Evolutionary conservation across 2,113 vertebrate genomes (phyloP), one percentile per base, ranked within the genome.

Genomic region (Rissa tridactyla): DNA sequence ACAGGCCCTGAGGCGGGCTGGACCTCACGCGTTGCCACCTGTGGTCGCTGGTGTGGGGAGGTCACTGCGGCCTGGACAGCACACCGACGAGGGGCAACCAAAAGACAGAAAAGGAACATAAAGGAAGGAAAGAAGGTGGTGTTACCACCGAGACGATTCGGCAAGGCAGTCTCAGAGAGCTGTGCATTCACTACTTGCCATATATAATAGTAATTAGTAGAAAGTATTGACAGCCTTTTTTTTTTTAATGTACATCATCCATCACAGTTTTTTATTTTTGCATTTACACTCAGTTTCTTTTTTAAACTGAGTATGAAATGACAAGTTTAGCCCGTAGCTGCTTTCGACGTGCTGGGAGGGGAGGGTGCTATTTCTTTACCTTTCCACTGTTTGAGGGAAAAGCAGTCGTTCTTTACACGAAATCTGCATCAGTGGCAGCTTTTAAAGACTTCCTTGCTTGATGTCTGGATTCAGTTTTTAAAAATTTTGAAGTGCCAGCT

Each of bases 361-460:
- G 38, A 71, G 29, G 72, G 44, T 64, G 38, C 25, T 11, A 15
- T 87, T 85, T 95, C 64, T 88, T 88, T 80, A 86, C 75, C 75
- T 96, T 70, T 65, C 32, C 30, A 10, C 32, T 4, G 0, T 81
- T 62, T 64, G 72, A 95, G 40, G 38, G 65, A 61, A 92, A 94
- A 83, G 47, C 38, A 86, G 77, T 44, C 30, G 1, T 75, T 94
- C 80, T 91, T 86, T 76, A 65, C 42, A 38, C 30, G 42, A 92
- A 94, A 75, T 76, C 55, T 57, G 52, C 76, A 79, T 61, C 83
- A 34, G 62, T 32, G 69, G 90, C 68, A 91, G 73, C 34, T 92
- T 93, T 92, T 84, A 92, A 93, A 95, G 76, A 65, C 72, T 93
- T 92, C 58, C 8, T 88, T 81, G n/a, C 82, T 75, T 47, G n/a